Conservation (phyloP, 2,888 invertebrate species). For the Chrysodeixis includens region DNA sequence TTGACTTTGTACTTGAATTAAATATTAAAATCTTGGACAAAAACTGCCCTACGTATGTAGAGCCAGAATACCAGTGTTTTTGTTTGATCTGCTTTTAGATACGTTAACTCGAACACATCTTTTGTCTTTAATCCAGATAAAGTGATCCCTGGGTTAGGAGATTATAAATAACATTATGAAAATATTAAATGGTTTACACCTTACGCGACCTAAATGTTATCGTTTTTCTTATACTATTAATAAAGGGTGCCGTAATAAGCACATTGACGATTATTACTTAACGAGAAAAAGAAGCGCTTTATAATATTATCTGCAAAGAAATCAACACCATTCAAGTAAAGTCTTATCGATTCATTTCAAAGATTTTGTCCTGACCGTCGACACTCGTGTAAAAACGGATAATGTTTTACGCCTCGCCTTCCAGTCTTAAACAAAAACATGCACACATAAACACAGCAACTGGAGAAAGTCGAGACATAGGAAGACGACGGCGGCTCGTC, state of each 20-base stretch:
- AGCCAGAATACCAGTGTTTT: constrained; percentile 22
- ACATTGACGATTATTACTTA: too few species aligned
- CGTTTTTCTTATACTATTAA: too few species aligned
- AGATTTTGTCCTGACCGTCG: constrained; percentile 5
- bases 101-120: neutral
- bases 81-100: constrained; percentile 19
- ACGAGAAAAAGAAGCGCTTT: neutral
- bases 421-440: constrained; percentile 24
- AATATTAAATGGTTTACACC: too few species aligned
- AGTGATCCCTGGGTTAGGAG: too few species aligned
- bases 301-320: neutral
- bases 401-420: constrained; percentile 23
- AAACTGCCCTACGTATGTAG: constrained; percentile 37
- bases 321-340: neutral
- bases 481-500: constrained; percentile 30
- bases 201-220: too few species aligned
- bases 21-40: constrained; percentile 49
- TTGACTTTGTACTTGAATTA: constrained; percentile 58
- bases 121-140: too few species aligned
- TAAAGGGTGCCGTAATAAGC: too few species aligned
- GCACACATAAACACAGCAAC: constrained; percentile 23
- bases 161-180: too few species aligned
- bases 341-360: constrained; percentile 14
- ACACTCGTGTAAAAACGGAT: constrained; percentile 16
- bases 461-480: constrained; percentile 32